Base-by-base conservation (phyloP, 2,113 vertebrate genomes). In the Junco hyemalis region DNA sequence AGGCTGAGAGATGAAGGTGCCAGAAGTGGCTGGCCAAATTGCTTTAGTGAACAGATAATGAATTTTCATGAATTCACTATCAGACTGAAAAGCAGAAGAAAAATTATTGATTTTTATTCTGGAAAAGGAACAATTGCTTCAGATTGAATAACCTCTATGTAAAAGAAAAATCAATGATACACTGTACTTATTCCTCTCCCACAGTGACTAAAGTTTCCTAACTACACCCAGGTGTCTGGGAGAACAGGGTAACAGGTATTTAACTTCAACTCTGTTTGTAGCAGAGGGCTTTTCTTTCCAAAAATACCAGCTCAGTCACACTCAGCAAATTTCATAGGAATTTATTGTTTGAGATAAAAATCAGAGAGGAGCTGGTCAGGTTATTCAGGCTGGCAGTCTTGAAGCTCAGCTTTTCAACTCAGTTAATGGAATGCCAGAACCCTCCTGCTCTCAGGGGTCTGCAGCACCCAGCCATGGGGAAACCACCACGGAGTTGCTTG, bases 21-120 rank as follows among this genome's bases (percentile, higher is more conserved):
- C 45, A 85, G 77, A 81, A 88, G 33, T 8, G 29, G 9, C 38
- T 72, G 26, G 76, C 40, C 50, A 90, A 90, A 90, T 15, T 38
- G 6, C 31, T 78, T 70, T 45, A 87, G 45, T 57, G 42, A 76
- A 17, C 40, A 85, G 53, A 56, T 2, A 12, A 38, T n/a, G 42
- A 94, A 91, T 94, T 91, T 47, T 61, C 45, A 92, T 82, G n/a
- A 87, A 36, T 19, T 53, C n/a, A 26, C 11, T 31, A 50, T 59
- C 64, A 54, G 33, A 70, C 18, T n/a, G 38, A n/a, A 81, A 63
- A 77, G 10, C 53, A 80, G 42, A 91, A 85, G 13, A 22, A 51
- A 87, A 95, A 59, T 50, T 40, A 66, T 21, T 68, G 36, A 7
- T 71, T 91, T 93, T 81, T 9, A 5, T 40, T 90, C 44, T 82